Base-by-base conservation (phyloP, 1,140 invertebrate genomes). In the Lerema accius region DNA sequence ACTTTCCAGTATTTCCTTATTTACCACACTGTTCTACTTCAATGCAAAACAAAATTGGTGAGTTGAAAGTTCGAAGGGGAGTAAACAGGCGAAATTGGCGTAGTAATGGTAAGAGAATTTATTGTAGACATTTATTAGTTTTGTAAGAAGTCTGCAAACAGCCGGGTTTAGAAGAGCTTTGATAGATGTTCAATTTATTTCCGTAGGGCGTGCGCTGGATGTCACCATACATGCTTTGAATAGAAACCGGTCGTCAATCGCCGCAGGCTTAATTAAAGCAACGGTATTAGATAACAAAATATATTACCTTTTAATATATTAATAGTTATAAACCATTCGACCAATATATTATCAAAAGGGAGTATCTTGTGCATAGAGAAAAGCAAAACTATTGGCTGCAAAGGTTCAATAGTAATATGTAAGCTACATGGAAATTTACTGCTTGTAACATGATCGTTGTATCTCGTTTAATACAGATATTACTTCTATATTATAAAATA, bases 91-190 rank as follows among this genome's bases (percentile, higher is more conserved):
- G 65, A 58, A 51, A 40, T 43, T 59, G 50, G 68, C 74, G 78
- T 78, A 76, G 72, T 71, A 74, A 78, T 72, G 72, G 66, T 70
- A 73, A 76, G 60, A 74, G 67, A 82, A 86, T 86, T 83, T 78
- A 83, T 84, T 78, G 80, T 71, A 69, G 73, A 78, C 71, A 78
- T 86, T 86, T 84, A 84, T 86, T 84, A 80, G 73, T 77, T 84
- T 72, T 71, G 76, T 80, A 80, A 78, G 76, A 75, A 80, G 68
- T 68, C 61, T 67, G 71, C 71, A 71, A 73, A 70, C 74, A 73
- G 50, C 53, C 50, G 72, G 80, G 77, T 77, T 81, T 83, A 74
- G 76, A 75, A 79, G 80, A 51, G 32, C 63, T 61, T 49, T 69
- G 51, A 62, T 77, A 72, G 76, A 71, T 73, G 63, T 84, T 80